phyloP scores from a whole-genome alignment of 2,113 vertebrate species.

The Plestiodon gilberti region DNA sequence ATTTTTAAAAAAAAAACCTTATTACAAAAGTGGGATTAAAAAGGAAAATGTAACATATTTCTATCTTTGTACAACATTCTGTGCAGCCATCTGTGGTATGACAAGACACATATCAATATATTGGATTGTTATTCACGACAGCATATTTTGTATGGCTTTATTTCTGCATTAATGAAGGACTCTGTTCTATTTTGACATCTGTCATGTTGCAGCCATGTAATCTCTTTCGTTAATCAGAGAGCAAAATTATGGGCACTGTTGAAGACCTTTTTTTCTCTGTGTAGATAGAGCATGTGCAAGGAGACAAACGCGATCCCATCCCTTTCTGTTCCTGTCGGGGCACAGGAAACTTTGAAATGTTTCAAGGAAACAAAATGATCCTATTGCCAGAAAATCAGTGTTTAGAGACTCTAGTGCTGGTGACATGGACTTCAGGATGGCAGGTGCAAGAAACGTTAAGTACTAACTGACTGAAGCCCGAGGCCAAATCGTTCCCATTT shows the following conservation, averaged over 20 bases:
- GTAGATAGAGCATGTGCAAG: background rate
- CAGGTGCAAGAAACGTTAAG: conserved; percentile 8
- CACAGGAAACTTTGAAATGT: background rate
- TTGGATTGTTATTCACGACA: conserved; percentile 51
- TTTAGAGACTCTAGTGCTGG: background rate
- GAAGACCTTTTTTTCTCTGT: background rate
- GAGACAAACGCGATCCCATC: background rate
- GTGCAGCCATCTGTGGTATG: conserved; percentile 45
- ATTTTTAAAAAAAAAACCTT: conserved; percentile 14
- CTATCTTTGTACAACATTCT: conserved; percentile 52
- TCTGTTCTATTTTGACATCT: conserved; percentile 53
- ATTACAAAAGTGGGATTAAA: conserved; percentile 27
- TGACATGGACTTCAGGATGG: background rate
- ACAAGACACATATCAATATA: conserved; percentile 47
- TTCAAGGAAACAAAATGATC: conserved; percentile 15
- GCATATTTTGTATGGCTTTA: conserved; percentile 58
- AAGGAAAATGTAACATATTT: conserved; percentile 55
- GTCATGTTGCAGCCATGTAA: conserved; percentile 23
- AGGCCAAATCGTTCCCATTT: conserved; percentile 39
- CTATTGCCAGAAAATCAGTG: conserved; percentile 6
- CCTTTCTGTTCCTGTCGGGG: conserved; percentile 6
- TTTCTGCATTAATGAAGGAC: conserved; percentile 58
- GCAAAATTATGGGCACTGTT: conserved; percentile 35
- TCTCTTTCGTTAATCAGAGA: conserved; percentile 34
- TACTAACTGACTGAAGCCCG: conserved; percentile 41